Percentiles rank a stretch among this genome's conserved stretches.
phyloP scores from a whole-genome alignment of 1,140 invertebrate genomes.

The Ips typographus region DNA sequence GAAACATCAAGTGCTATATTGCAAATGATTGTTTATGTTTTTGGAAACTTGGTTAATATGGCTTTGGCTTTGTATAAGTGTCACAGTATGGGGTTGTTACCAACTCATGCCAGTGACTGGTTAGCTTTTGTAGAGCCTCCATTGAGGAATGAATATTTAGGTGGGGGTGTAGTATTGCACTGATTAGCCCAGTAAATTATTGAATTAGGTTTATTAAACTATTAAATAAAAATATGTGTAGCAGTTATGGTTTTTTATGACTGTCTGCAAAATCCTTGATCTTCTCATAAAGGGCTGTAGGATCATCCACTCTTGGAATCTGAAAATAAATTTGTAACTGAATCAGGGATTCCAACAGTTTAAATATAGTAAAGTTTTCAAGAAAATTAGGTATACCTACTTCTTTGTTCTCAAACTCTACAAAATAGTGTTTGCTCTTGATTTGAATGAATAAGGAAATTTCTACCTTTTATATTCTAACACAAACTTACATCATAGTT shows the following conservation, averaged over 20 bases:
- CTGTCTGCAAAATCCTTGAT: conserved; percentile 68
- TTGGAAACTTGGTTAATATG: conserved; percentile 94
- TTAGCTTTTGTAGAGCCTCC: conserved; percentile 95
- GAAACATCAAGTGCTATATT: conserved; percentile 88
- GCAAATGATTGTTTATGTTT: conserved; percentile 93
- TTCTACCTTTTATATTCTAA: too few species aligned
- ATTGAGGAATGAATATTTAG: conserved; percentile 82
- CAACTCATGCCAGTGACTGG: conserved; percentile 98
- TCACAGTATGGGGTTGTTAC: conserved; percentile 96
- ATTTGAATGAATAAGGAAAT: too few species aligned
- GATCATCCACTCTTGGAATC: conserved; percentile 82
- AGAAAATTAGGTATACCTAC: too few species aligned
- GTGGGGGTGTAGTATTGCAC: conserved; percentile 75
- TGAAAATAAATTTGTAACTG: conserved; percentile 52
- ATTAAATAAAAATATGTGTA: conserved; percentile 6
- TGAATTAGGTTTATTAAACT: conserved; percentile 36
- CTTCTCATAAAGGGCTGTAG: conserved; percentile 65
- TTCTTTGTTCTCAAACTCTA: too few species aligned
- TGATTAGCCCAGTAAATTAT: conserved; percentile 49
- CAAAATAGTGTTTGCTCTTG: too few species aligned
- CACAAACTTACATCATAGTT: conserved; percentile 72
- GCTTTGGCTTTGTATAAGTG: conserved; percentile 96
- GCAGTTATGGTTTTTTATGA: conserved; percentile 60
- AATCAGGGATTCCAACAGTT: background rate
- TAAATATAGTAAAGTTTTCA: background rate